Evolutionary conservation across 2,888 invertebrate species (phyloP).

Genomic region (Zootermopsis nevadensis): DNA sequence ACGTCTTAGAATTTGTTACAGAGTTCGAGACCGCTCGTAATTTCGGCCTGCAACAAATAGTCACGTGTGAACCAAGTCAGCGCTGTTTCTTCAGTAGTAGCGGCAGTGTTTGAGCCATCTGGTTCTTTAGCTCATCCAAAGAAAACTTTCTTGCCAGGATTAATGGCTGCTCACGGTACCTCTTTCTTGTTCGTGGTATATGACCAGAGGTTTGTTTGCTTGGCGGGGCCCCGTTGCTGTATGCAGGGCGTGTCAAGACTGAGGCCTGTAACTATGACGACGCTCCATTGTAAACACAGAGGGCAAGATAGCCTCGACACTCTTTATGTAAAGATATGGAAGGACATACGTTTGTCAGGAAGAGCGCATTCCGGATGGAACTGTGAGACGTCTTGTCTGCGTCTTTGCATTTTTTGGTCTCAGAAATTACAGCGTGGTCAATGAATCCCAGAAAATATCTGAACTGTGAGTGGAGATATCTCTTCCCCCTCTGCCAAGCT

Average conservation of each 20-base stretch:
- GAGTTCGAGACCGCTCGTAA: not conserved
- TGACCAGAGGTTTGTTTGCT: not conserved
- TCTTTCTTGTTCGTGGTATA: constrained; percentile 9
- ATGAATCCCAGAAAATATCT: no score
- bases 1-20: no score
- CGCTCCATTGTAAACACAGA: not conserved
- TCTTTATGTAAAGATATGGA: not conserved
- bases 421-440: no score
- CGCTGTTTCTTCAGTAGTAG: not conserved
- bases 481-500: no score
- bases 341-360: not conserved
- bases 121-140: not conserved
- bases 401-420: no score
- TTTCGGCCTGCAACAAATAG: not conserved
- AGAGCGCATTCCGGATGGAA: no score
- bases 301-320: not conserved
- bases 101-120: constrained; percentile 3
- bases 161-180: constrained; percentile 23
- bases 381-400: no score
- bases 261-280: not conserved
- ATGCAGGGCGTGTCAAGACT: not conserved
- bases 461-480: no score
- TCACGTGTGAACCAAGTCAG: constrained; percentile 16
- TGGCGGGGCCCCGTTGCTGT: not conserved
- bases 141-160: not conserved